Base-by-base conservation (phyloP, 2,888 invertebrate genomes). In the Dryomyza anilis region DNA sequence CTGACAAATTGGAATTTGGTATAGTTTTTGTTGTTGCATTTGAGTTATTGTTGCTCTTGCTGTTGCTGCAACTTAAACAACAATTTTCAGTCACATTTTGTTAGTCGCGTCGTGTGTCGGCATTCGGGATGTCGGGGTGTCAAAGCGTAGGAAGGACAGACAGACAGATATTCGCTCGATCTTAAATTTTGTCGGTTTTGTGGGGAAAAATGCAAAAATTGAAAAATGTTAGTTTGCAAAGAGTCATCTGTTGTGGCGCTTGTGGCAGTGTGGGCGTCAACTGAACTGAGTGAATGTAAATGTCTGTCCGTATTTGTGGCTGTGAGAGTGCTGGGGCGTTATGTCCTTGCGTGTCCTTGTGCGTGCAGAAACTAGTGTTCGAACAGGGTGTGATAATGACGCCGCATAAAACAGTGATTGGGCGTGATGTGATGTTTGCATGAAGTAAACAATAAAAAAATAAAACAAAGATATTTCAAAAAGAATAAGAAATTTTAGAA, bases 1-100 rank as follows among this genome's bases (percentile, higher is more conserved):
- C 78, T 77, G 77, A 78, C 78, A 78, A 78, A 78, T 78, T 78
- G 79, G 78, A 79, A 77, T 77, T 79, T 78, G 77, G 76, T 76
- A 76, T 76, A 75, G 75, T 76, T 76, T 75, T 76, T 58, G 27
- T 55, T 16, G 33, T 33, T 55, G 33, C 23, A 5, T 30, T 36
- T 33, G 12, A 29, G 23, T 33, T 33, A 14, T 30, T 55, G 16
- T 33, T 33, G 33, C 25, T 45, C 45, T 29, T 29, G 45, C 29
- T 58, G 45, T 58, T 58, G 29, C 16, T 58, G 58, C 29, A 29
- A 58, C 33, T 55, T 55, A 14, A 55, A 16, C 55, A 55, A 55
- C 33, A 55, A 55, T 33, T 55, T 23, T 19, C 33, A n/a, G n/a
- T n/a, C n/a, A n/a, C n/a, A n/a, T n/a, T n/a, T n/a, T n/a, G n/a